These are phyloP conservation scores for Gopherus flavomarginatus DNA, from an alignment of 2,113 vertebrate genomes.

Conservation along the genomic window DNA sequence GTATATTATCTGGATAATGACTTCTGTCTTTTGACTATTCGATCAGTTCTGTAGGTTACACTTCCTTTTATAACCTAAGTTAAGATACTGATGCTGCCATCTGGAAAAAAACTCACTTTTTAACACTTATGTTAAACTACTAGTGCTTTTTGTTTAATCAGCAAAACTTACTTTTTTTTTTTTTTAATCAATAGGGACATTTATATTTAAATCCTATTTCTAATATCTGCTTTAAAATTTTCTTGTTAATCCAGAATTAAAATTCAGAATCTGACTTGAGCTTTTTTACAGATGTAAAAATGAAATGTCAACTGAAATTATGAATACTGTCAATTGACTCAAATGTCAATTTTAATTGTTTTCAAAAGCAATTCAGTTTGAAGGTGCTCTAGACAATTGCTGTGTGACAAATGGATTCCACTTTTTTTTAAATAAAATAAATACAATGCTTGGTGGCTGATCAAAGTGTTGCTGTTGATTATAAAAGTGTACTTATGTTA, in stretches of 20 bases:
- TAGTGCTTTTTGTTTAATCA: background rate
- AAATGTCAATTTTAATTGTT: background rate
- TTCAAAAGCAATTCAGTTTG: slow-evolving; percentile 20
- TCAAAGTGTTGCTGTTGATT: background rate
- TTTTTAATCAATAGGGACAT: background rate
- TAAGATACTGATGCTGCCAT: background rate
- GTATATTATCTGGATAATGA: background rate
- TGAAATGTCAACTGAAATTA: background rate
- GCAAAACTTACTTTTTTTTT: background rate
- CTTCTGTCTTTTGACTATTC: background rate
- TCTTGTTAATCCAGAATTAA: background rate
- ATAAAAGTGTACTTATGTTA: background rate
- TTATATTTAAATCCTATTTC: background rate
- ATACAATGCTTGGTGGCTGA: background rate
- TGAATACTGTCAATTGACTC: background rate
- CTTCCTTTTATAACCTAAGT: background rate
- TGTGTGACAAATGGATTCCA: background rate
- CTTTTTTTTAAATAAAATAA: background rate
- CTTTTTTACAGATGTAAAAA: background rate
- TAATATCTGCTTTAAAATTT: background rate
- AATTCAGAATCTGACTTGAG: background rate
- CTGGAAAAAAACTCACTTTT: background rate
- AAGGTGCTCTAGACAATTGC: background rate
- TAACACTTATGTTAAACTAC: background rate
- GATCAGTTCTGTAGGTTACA: background rate